Evolutionary conservation across 2,888 invertebrate species (phyloP).

Genomic region (Sepioteuthis lessoniana): DNA sequence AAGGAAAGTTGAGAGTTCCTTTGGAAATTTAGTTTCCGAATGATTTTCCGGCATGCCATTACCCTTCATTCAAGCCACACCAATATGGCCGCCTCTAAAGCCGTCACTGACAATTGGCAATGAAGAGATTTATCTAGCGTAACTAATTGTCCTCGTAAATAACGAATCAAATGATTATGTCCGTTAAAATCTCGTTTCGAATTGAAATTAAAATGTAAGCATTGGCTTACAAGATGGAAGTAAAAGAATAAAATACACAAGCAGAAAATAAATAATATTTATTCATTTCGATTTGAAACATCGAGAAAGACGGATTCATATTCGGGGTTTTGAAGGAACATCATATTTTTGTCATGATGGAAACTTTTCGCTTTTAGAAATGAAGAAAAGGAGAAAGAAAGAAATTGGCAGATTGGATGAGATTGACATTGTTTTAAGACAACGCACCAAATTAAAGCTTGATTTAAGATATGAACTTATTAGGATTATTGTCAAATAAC

Average conservation of each 20-base stretch:
- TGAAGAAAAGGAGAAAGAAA: too few species aligned
- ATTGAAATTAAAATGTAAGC: slow-evolving; percentile 10
- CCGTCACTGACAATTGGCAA: neutral
- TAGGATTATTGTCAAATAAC: too few species aligned
- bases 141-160: neutral
- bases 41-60: neutral
- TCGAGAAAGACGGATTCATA: neutral
- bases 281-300: neutral
- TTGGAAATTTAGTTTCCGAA: neutral
- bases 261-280: neutral
- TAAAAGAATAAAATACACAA: neutral
- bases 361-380: too few species aligned
- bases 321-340: too few species aligned
- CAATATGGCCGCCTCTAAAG: neutral
- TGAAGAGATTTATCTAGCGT: neutral
- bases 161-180: neutral
- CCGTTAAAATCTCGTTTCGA: slow-evolving; percentile 3
- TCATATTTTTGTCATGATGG: too few species aligned
- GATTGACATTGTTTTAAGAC: too few species aligned
- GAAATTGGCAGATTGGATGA: too few species aligned
- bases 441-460: too few species aligned
- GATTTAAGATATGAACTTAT: too few species aligned
- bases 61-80: too few species aligned
- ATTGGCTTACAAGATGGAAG: neutral
- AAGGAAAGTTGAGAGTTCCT: neutral